Percentiles rank a stretch among this genome's conserved stretches.
Evolutionary conservation across 1,140 invertebrate species (phyloP).

Genomic region (Matsumurasca onukii): DNA sequence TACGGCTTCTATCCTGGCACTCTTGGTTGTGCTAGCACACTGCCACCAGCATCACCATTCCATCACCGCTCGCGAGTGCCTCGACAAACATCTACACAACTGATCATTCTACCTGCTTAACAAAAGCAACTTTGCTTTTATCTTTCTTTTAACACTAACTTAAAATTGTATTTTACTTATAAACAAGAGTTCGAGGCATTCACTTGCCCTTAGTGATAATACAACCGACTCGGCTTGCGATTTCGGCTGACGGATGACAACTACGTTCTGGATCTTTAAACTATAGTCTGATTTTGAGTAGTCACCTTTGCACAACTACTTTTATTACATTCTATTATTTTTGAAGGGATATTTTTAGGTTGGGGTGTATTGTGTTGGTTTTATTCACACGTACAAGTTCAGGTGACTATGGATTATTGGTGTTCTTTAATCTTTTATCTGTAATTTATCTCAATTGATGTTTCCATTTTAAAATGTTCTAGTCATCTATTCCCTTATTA

Average conservation of each 20-base stretch:
- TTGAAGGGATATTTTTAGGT: not conserved
- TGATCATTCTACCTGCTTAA: not conserved
- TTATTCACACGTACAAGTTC: not conserved
- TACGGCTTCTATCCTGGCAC: not conserved
- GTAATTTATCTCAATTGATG: not conserved
- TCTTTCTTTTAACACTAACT: not conserved
- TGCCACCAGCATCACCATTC: not conserved
- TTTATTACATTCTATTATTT: not conserved
- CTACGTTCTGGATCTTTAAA: not conserved
- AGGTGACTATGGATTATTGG: not conserved
- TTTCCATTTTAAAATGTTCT: not conserved
- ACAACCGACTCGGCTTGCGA: conserved; percentile 1
- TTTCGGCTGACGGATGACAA: conserved; percentile 1
- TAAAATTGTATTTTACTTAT: not conserved
- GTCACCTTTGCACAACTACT: conserved; percentile 10
- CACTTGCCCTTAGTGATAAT: not conserved
- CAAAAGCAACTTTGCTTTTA: not conserved
- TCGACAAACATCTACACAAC: not conserved
- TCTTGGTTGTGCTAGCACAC: not conserved
- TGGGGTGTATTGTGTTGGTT: not conserved
- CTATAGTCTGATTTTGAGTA: not conserved
- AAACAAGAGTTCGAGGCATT: not conserved
- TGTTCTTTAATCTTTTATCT: not conserved
- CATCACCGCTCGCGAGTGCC: not conserved
- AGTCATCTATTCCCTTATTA: not conserved